Evolutionary conservation across 2,888 invertebrate genomes (phyloP).

Genomic region (Dolichopus griseipennis): DNA sequence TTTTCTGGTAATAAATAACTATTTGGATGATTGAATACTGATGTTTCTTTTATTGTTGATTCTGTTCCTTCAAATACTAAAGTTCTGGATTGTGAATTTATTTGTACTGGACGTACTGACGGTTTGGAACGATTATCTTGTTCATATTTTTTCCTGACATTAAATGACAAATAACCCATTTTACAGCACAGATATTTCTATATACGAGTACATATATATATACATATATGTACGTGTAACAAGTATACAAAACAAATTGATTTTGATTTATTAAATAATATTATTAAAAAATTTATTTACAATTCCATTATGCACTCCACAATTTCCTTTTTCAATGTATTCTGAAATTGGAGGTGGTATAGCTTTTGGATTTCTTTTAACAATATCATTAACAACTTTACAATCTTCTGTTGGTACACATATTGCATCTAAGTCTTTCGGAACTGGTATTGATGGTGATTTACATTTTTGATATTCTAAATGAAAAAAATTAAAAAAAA

Average conservation of each 20-base stretch:
- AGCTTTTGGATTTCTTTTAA: not conserved
- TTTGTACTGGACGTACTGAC: not conserved
- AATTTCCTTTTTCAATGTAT: not conserved
- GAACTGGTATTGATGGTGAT: not conserved
- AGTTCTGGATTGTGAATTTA: not conserved
- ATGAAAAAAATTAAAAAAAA: not conserved
- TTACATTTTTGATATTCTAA: not conserved
- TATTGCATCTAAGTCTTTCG: not conserved
- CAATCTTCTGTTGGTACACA: not conserved
- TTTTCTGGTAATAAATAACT: not conserved
- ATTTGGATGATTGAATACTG: not conserved
- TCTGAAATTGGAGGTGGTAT: not conserved
- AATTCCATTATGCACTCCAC: not conserved
- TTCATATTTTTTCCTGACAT: not conserved
- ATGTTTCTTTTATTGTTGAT: not conserved
- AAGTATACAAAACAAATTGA: not conserved
- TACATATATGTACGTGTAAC: too few relatives aligned
- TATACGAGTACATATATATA: too few relatives aligned
- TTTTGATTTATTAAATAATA: not conserved
- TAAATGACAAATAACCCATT: not conserved
- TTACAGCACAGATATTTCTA: not conserved
- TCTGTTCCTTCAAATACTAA: not conserved
- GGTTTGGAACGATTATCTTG: too few relatives aligned
- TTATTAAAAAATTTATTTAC: not conserved
- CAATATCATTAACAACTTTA: not conserved